Evolutionary conservation across 92 coral and sea anemone genomes (phyloP).

Genomic region (Epizoanthus fatuus): DNA sequence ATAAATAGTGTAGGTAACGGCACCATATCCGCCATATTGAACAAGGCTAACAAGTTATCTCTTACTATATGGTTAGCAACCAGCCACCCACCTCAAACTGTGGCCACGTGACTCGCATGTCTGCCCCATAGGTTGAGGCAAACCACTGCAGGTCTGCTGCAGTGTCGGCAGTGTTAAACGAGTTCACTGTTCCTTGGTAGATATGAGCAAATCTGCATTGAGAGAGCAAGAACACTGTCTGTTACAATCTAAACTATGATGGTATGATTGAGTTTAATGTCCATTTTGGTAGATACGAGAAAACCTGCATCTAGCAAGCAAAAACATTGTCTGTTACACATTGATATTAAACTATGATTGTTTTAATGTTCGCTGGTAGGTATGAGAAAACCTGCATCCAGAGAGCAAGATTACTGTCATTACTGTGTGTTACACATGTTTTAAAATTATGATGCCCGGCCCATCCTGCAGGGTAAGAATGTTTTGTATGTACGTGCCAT

Average conservation of each 20-base stretch:
- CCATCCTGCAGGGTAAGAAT: too few species aligned
- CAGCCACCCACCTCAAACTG: slow-evolving; percentile 69
- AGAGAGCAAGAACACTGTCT: not conserved
- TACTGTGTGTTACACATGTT: too few species aligned
- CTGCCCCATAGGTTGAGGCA: slow-evolving; percentile 74
- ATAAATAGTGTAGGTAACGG: too few species aligned
- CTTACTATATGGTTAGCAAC: too few species aligned
- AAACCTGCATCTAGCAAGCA: not conserved
- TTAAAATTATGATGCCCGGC: too few species aligned
- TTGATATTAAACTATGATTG: slow-evolving; percentile 13
- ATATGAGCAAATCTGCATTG: slow-evolving; percentile 47
- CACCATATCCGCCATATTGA: too few species aligned
- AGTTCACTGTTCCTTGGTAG: slow-evolving; percentile 47
- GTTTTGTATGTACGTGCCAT: too few species aligned
- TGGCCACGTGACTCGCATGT: slow-evolving; percentile 72
- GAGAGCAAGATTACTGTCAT: not conserved
- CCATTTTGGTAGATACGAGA: slow-evolving; percentile 54
- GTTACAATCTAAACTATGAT: not conserved
- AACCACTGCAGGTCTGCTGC: slow-evolving; percentile 79
- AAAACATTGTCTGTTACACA: not conserved
- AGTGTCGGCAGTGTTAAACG: slow-evolving; percentile 62
- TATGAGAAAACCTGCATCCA: slow-evolving; percentile 37
- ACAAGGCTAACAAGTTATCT: too few species aligned
- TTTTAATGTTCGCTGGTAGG: slow-evolving; percentile 41
- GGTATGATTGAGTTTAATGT: slow-evolving; percentile 37